Conservation (phyloP, 2,113 vertebrate genomes). For the Probosciger aterrimus region DNA sequence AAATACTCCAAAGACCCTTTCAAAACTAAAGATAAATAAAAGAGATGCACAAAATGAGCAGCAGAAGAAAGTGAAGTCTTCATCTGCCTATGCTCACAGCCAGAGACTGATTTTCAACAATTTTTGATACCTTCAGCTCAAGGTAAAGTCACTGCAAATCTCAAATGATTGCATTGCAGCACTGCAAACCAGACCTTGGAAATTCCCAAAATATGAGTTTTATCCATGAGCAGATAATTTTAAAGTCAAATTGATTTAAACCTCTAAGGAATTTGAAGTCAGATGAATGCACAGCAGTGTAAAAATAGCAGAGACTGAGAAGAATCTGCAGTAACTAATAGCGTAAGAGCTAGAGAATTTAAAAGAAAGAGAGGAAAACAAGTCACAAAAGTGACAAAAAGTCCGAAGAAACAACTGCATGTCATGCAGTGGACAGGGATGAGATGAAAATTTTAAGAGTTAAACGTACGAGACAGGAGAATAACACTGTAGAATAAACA, state of each 20-base stretch:
- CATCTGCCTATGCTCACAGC: not conserved
- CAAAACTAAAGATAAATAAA: not conserved
- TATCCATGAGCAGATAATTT: not conserved
- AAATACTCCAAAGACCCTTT: not conserved
- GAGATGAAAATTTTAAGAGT: not conserved
- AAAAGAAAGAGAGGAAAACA: not conserved
- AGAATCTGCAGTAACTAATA: not conserved
- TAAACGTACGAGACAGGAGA: not conserved
- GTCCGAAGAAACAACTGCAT: not conserved
- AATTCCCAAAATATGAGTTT: not conserved
- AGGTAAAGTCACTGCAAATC: not conserved
- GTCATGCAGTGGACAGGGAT: not conserved
- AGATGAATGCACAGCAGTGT: not conserved
- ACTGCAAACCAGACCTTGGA: not conserved
- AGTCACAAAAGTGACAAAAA: not conserved
- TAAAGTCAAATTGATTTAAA: not conserved
- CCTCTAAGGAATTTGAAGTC: not conserved
- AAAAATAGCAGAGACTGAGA: not conserved
- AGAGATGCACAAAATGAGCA: not conserved
- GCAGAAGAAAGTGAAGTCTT: not conserved
- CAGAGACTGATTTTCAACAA: not conserved
- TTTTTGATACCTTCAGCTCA: not conserved
- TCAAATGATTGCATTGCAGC: not conserved
- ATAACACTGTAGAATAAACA: not conserved
- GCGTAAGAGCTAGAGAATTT: not conserved